phyloP scores from a whole-genome alignment of 2,797 vertebrate genomes.

The Siniperca scherzeri region DNA sequence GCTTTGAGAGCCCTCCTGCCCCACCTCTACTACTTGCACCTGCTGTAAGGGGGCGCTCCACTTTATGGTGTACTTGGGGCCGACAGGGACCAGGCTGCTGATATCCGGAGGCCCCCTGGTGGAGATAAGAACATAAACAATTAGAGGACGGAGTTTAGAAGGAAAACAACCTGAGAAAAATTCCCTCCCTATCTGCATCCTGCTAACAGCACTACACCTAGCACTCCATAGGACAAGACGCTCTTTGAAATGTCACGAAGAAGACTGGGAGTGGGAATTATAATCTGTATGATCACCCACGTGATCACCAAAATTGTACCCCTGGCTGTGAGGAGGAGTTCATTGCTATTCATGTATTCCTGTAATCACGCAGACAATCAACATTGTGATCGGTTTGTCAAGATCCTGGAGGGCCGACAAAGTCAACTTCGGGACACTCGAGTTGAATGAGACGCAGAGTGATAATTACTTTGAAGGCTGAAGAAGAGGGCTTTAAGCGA shows the following conservation, averaged over 20 bases:
- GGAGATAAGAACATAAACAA: constrained; percentile 21
- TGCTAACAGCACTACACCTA: not conserved
- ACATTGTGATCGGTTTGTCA: constrained; percentile 79
- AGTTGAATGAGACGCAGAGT: constrained; percentile 67
- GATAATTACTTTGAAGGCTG: constrained; percentile 80
- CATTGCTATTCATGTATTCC: constrained; percentile 84
- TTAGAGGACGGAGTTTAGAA: not conserved
- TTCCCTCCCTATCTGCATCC: constrained; percentile 82
- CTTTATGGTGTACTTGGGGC: constrained; percentile 96
- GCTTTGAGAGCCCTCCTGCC: constrained; percentile 88
- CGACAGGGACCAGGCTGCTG: constrained; percentile 94
- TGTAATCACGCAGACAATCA: constrained; percentile 78
- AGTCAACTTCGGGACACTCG: constrained; percentile 77
- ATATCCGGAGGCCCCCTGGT: constrained; percentile 92
- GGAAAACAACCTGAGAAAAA: constrained; percentile 15
- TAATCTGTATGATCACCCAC: constrained; percentile 65
- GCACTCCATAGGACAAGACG: constrained; percentile 14
- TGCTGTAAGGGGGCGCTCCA: constrained; percentile 94
- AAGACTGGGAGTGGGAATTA: constrained; percentile 49
- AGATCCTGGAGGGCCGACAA: constrained; percentile 78
- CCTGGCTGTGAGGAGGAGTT: constrained; percentile 67
- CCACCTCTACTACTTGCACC: constrained; percentile 96
- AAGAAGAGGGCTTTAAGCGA: constrained; percentile 67
- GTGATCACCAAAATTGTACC: constrained; percentile 51
- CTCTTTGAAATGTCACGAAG: constrained; percentile 55